Conservation (phyloP, 1,140 invertebrate genomes). For the Hypothenemus hampei region DNA sequence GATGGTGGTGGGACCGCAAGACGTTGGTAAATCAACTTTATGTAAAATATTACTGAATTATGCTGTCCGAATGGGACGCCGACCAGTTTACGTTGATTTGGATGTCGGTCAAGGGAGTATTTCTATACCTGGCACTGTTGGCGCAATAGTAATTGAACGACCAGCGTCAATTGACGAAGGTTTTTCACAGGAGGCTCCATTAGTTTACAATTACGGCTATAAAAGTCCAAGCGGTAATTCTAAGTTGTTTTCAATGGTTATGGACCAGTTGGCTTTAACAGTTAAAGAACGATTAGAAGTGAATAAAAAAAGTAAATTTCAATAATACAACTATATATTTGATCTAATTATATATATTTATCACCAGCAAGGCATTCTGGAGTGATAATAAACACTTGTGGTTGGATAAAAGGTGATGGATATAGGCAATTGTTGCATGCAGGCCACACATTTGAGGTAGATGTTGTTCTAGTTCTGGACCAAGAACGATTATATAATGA, state of each 20-base stretch:
- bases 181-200: constrained; percentile 83
- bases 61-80: constrained; percentile 77
- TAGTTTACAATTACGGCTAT: constrained; percentile 94
- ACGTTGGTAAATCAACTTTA: constrained; percentile 95
- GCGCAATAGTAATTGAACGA: constrained; percentile 82
- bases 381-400: constrained; percentile 97
- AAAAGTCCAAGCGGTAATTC: constrained; percentile 72
- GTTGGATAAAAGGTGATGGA: constrained; percentile 90
- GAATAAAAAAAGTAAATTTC: constrained; percentile 71
- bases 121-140: constrained; percentile 87
- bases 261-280: constrained; percentile 79
- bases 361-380: constrained; percentile 83
- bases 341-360: constrained; percentile 25
- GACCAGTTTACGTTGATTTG: constrained; percentile 90
- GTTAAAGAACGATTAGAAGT: constrained; percentile 79
- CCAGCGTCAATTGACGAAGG: constrained; percentile 90
- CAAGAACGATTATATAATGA: constrained; percentile 96
- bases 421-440: constrained; percentile 80
- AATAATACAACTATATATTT: not conserved
- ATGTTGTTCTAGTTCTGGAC: constrained; percentile 93
- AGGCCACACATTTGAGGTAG: constrained; percentile 91
- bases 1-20: constrained; percentile 89
- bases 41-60: constrained; percentile 90
- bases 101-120: constrained; percentile 95
- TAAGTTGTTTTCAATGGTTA: constrained; percentile 80